Percentiles rank a stretch among this genome's conserved stretches.
Conservation (phyloP, 2,113 vertebrate genomes). For the Elaphurus davidianus region DNA sequence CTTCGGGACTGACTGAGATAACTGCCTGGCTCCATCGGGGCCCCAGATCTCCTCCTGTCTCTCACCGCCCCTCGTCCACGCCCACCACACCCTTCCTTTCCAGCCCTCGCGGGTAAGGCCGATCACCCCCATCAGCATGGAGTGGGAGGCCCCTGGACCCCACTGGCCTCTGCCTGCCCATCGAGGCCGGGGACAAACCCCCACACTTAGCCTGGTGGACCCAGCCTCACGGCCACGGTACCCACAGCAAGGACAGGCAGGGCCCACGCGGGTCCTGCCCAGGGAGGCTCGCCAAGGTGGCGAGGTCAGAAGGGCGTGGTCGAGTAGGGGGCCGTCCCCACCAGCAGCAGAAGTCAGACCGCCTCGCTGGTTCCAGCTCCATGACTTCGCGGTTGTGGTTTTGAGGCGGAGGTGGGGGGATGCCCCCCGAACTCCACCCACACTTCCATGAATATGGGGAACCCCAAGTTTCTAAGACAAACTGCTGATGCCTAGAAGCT, state of each 20-base stretch:
- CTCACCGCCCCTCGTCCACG: accelerated
- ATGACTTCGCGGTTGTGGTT: background rate
- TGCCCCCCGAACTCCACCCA: background rate
- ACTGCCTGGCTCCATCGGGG: accelerated
- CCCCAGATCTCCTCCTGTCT: background rate
- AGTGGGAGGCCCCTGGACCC: background rate
- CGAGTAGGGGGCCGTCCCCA: background rate
- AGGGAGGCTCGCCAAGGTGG: background rate
- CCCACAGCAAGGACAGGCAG: background rate
- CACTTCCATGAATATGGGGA: background rate
- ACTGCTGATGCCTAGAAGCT: background rate
- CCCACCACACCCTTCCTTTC: background rate
- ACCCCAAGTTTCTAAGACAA: background rate
- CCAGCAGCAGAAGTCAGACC: background rate
- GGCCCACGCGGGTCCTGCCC: accelerated
- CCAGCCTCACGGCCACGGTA: accelerated
- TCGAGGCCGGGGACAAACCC: background rate
- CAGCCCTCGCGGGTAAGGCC: accelerated
- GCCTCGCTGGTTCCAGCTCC: background rate
- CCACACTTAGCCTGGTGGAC: accelerated
- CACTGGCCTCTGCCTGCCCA: accelerated
- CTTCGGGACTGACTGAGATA: accelerated
- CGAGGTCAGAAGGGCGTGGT: background rate
- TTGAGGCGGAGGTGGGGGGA: background rate
- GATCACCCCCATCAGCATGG: accelerated